phyloP scores from a whole-genome alignment of 2,113 vertebrate species.

The Periophthalmus modestus region DNA sequence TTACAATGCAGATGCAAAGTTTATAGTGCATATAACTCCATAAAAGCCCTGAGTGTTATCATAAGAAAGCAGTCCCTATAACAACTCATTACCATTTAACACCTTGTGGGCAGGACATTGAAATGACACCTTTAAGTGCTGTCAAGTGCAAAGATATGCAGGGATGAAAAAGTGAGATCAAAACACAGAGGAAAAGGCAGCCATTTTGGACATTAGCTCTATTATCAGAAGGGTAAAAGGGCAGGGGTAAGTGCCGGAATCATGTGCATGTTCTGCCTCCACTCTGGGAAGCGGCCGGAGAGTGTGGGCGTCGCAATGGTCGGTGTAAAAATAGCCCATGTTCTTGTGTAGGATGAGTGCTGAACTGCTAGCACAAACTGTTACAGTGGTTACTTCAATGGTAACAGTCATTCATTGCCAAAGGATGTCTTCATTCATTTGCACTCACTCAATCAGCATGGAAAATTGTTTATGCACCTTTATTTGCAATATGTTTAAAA shows the following conservation, averaged over 20 bases:
- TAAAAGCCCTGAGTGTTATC: background rate
- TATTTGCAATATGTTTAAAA: too few species aligned
- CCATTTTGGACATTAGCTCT: background rate
- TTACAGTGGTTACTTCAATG: background rate
- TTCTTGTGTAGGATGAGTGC: background rate
- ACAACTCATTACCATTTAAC: constrained; percentile 24
- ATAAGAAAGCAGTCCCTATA: background rate
- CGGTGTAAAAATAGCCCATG: constrained; percentile 17
- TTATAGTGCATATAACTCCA: constrained; percentile 8
- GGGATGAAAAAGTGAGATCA: background rate
- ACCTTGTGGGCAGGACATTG: background rate
- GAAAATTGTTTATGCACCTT: background rate
- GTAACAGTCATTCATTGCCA: background rate
- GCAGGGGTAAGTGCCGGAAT: constrained; percentile 30
- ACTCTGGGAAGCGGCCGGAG: constrained; percentile 7
- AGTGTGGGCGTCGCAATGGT: constrained; percentile 6
- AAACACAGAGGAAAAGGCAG: background rate
- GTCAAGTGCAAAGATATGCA: background rate
- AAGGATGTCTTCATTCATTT: background rate
- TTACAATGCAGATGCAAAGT: background rate
- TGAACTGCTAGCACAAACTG: background rate
- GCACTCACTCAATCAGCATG: background rate
- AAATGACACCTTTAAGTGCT: constrained; percentile 6
- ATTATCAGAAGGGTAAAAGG: constrained; percentile 25
- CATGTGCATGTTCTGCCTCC: constrained; percentile 21